Percentiles rank a stretch among this genome's conserved stretches.
Evolutionary conservation across 2,113 vertebrate species (phyloP).

Genomic region (Syngnathoides biaculeatus): DNA sequence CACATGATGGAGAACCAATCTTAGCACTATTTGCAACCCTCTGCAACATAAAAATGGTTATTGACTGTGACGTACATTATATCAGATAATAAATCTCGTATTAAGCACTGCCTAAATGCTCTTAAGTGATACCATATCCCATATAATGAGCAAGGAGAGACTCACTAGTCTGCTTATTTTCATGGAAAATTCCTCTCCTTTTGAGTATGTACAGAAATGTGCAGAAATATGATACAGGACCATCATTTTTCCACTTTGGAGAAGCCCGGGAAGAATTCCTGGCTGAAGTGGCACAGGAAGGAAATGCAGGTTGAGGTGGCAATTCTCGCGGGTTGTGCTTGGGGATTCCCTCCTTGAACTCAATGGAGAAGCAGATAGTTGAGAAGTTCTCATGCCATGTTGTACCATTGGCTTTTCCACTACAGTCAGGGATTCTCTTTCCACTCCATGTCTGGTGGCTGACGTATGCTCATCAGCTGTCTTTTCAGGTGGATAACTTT

Average conservation of each 20-base stretch:
- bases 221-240: slow-evolving; percentile 38
- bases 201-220: slow-evolving; percentile 23
- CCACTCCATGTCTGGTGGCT: slow-evolving; percentile 36
- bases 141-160: slow-evolving; percentile 17
- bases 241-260: slow-evolving; percentile 60
- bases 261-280: slow-evolving; percentile 34
- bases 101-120: slow-evolving; percentile 20
- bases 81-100: background rate
- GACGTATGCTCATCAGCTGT: background rate
- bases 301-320: slow-evolving; percentile 58
- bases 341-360: slow-evolving; percentile 47
- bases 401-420: slow-evolving; percentile 66
- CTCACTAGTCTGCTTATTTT: slow-evolving; percentile 34
- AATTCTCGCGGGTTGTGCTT: slow-evolving; percentile 20
- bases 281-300: slow-evolving; percentile 28
- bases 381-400: slow-evolving; percentile 69
- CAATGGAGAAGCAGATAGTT: slow-evolving; percentile 66
- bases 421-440: slow-evolving; percentile 50
- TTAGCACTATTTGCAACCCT: background rate
- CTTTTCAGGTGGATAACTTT: slow-evolving; percentile 20
- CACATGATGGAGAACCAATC: background rate
- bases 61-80: background rate
- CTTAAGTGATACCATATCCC: slow-evolving; percentile 23
- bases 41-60: background rate
- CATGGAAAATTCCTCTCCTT: slow-evolving; percentile 48